Base-by-base conservation (phyloP, 2,113 vertebrate species). In the Crotalus helleri region DNA sequence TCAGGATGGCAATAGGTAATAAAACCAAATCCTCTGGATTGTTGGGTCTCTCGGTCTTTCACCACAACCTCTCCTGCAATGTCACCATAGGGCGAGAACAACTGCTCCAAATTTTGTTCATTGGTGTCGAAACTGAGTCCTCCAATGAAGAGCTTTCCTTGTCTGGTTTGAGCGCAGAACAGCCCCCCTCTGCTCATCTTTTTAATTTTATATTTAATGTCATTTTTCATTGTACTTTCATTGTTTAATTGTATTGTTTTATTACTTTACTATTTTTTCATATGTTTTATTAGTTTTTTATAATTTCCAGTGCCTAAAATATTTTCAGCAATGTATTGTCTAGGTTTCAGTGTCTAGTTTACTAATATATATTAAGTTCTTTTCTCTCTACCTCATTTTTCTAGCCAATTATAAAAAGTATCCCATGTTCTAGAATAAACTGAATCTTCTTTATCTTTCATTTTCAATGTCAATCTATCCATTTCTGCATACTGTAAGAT, bases 51-150 rank as follows among this genome's bases (percentile, higher is more conserved):
- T 95, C 98, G 97, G 96, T 98, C 98, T 94, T 98, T 97, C 95
- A 98, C 98, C 12, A 98, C 98, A 44, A 98, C 98, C 57, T 98
- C 98, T 95, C 98, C 98, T 19, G 97, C 96, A 81, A 98, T 98
- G 88, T 96, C 96, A 91, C 98, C 98, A 69, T 98, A 98, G 94
- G 98, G 98, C 58, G 97, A 95, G 93, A 98, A 98, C 54, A 98
- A 98, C 46, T 97, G 96, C 21, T 97, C 97, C 89, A 98, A 94
- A 5, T 97, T 97, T 26, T 98, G 97, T 86, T 98, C 98, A 90
- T 97, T 98, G 29, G 98, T 98, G 23, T 98, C 98, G 94, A 98
- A 98, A 96, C 97, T 98, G 89, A 98, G 96, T 2, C 98, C 98
- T 10, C 98, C 98, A 53, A 98, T 95, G 93, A 98, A 98, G 69